Evolutionary conservation across 92 coral and sea anemone genomes (phyloP), one percentile per base, ranked within the genome.

Genomic region (Siderastrea siderea): DNA sequence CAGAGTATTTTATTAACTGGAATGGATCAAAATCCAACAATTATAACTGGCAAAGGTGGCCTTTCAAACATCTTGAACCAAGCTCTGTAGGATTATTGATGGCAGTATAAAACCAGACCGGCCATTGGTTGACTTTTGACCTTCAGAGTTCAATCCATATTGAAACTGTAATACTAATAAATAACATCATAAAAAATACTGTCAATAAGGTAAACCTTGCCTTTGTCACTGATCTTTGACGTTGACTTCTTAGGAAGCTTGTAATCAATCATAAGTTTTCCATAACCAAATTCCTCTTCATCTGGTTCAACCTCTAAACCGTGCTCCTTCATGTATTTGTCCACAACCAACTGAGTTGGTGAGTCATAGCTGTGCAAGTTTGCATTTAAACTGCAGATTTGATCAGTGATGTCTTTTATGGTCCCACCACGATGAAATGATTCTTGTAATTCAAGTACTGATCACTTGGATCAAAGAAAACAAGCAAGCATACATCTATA

Each of bases 251-350:
- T 96, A 3, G 98, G 99, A 14, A 77, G 88, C 71, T 93, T 96
- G 70, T 94, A 96, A 91, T 96, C 99, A 91, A 96, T 96, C 69
- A 91, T 72, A 4, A 98, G 95, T 60, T 87, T 94, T 43, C 99
- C 99, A 91, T 79, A 98, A 5, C 98, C 99, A 91, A 92, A 98
- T 49, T 96, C 95, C 66, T 93, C 97, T 44, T 93, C 98, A 14
- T 98, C 99, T 17, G 91, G 91, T 57, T 94, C 91, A 43, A 77
- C 76, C 47, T 89, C 92, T 14, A 92, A 60, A 3, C 95, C 94
- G 66, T 90, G 91, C 38, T 92, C 94, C 76, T 93, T 93, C 84
- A 93, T 66, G 84, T 96, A 98, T 78, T 91, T 96, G 87, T 98
- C 99, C 3, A 98, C 90, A 59, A 98, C 99, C 44, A 98, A 93